A percentile compares a stretch with the other conserved stretches of the same genome.
phyloP scores from a whole-genome alignment of 2,797 vertebrate species.

The Atherinosoma microstoma region DNA sequence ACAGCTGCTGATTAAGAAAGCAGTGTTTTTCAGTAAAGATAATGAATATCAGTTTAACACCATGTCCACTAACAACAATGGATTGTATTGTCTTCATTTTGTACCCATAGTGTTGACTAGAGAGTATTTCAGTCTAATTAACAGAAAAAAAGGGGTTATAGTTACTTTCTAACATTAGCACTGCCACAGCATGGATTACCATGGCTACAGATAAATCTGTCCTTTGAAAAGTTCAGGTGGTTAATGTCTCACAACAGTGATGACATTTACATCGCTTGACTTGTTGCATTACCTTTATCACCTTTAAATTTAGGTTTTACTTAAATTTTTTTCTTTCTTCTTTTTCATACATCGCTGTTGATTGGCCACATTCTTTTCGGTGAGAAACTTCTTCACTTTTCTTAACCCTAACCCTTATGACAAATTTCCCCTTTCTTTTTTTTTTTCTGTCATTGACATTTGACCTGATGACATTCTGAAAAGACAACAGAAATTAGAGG shows the following conservation, averaged over 20 bases:
- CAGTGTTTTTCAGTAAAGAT: neutral
- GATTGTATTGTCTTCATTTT: neutral
- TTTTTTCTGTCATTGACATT: neutral
- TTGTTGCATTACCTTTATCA: neutral
- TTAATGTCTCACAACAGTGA: neutral
- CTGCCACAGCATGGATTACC: neutral
- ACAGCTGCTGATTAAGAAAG: neutral
- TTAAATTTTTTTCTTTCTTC: too few species aligned
- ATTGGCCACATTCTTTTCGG: neutral
- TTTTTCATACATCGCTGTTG: neutral
- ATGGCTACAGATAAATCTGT: constrained; percentile 5
- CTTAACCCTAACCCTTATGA: too few species aligned
- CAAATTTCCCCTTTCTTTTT: neutral
- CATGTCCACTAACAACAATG: neutral
- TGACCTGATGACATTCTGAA: neutral
- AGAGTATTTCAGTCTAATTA: neutral
- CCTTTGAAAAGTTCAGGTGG: constrained; percentile 26
- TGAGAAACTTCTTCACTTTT: neutral
- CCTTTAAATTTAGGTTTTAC: neutral
- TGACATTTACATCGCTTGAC: constrained; percentile 14
- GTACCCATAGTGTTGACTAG: neutral
- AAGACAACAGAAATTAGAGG: neutral
- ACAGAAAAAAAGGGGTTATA: neutral
- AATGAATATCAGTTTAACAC: constrained; percentile 9
- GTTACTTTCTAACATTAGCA: neutral